Percentiles rank a stretch among this genome's conserved stretches.
These are phyloP conservation scores for Schizopygopsis pylzovi DNA, from an alignment of 2,797 vertebrate genomes.

Conservation along the genomic window DNA sequence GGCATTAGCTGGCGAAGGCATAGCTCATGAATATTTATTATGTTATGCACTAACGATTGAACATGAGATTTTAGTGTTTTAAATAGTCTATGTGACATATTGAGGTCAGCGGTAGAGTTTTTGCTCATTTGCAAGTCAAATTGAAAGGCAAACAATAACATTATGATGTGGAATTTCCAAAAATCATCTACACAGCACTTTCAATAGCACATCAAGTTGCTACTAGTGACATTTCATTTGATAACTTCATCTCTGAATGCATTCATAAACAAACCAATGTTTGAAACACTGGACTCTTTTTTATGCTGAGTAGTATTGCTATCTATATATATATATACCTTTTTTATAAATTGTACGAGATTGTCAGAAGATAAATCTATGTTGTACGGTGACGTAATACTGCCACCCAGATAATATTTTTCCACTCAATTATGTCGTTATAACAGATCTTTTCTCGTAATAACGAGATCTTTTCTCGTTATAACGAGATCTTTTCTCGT, in stretches of 20 bases:
- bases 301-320: background rate
- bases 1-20: background rate
- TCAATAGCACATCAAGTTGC: background rate
- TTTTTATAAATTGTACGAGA: background rate
- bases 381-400: too few species aligned
- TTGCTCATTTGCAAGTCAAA: conserved; percentile 14
- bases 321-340: background rate
- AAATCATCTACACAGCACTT: background rate
- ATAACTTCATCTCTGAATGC: background rate
- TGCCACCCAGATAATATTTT: too few species aligned
- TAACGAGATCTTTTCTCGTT: too few species aligned
- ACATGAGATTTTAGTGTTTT: background rate
- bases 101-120: conserved; percentile 6
- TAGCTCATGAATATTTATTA: conserved; percentile 2
- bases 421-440: too few species aligned
- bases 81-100: conserved; percentile 2
- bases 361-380: background rate
- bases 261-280: background rate
- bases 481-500: too few species aligned
- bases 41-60: conserved; percentile 16
- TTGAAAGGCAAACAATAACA: background rate
- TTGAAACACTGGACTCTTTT: background rate
- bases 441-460: too few species aligned
- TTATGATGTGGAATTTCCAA: background rate
- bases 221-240: background rate